Conservation (phyloP, 2,113 vertebrate species). For the Scytalopus superciliaris region DNA sequence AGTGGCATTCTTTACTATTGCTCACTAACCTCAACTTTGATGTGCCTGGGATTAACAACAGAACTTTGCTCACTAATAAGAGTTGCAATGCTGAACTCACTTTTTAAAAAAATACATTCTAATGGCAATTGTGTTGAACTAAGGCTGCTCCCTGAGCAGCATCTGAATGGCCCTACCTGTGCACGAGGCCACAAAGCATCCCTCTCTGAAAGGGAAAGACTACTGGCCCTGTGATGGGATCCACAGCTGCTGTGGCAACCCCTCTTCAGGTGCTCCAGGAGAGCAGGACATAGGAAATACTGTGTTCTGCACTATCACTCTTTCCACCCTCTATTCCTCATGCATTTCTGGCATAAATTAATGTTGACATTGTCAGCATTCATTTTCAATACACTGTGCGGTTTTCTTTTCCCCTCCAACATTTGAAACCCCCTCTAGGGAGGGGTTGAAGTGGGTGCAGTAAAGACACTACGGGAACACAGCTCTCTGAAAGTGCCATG, state of each 20-base stretch:
- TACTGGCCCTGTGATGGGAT: not conserved
- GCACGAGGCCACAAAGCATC: not conserved
- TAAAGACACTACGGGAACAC: not conserved
- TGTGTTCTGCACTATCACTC: not conserved
- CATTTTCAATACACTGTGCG: not conserved
- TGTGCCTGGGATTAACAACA: not conserved
- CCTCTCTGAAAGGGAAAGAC: not conserved
- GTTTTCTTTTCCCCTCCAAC: not conserved
- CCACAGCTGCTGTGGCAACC: not conserved
- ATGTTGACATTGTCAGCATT: conserved; percentile 27
- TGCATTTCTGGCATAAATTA: conserved; percentile 32
- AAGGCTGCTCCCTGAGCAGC: not conserved
- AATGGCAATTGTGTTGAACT: not conserved
- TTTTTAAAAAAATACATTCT: not conserved
- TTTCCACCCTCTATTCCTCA: not conserved
- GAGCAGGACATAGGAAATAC: not conserved
- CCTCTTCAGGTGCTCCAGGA: not conserved
- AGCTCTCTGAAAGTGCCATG: not conserved
- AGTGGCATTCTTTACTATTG: not conserved
- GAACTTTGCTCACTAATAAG: not conserved
- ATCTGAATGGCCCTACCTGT: fast-evolving
- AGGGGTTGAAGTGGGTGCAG: conserved; percentile 11
- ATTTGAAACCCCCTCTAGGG: conserved; percentile 20
- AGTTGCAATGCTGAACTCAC: not conserved
- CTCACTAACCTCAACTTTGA: not conserved